Evolutionary conservation across 1,140 invertebrate genomes (phyloP).

Genomic region (Drosophila hydei): DNA sequence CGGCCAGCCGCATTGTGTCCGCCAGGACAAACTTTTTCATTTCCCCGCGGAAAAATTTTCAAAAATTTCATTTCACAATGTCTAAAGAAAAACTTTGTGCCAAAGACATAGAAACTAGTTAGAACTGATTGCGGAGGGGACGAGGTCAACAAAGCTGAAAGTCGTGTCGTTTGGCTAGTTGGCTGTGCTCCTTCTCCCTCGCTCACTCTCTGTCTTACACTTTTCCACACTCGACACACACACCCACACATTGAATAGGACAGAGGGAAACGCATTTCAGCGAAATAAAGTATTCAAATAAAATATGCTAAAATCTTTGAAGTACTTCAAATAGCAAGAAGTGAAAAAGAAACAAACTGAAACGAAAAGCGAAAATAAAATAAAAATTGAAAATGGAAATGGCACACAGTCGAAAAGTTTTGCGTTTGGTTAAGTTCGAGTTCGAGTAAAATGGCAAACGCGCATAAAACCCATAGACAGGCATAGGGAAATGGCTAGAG

Average conservation of each 20-base stretch:
- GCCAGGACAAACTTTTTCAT: slow-evolving; percentile 78
- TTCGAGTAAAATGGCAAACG: slow-evolving; percentile 46
- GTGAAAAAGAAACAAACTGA: slow-evolving; percentile 52
- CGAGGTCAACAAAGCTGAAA: slow-evolving; percentile 70
- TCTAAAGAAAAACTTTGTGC: slow-evolving; percentile 73
- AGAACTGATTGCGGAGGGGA: slow-evolving; percentile 40
- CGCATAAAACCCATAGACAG: slow-evolving; percentile 38
- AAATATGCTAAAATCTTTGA: slow-evolving; percentile 83
- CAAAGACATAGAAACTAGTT: slow-evolving; percentile 82
- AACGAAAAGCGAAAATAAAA: slow-evolving; percentile 53
- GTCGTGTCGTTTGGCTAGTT: slow-evolving; percentile 64
- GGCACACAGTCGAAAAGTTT: slow-evolving; percentile 66
- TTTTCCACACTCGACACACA: slow-evolving; percentile 5
- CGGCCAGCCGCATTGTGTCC: slow-evolving; percentile 75
- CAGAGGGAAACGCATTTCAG: slow-evolving; percentile 62
- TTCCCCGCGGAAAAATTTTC: slow-evolving; percentile 82
- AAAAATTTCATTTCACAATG: slow-evolving; percentile 81
- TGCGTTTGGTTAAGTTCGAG: slow-evolving; percentile 32
- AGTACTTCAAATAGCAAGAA: slow-evolving; percentile 79
- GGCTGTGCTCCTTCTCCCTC: not conserved
- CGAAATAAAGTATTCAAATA: slow-evolving; percentile 83
- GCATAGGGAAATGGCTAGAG: slow-evolving; percentile 31
- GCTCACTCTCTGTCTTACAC: slow-evolving; percentile 3
- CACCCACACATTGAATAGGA: slow-evolving; percentile 29
- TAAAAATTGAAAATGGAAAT: slow-evolving; percentile 23